Evolutionary conservation across 2,888 invertebrate genomes (phyloP).

Genomic region (Zhuqinia jingwanae): DNA sequence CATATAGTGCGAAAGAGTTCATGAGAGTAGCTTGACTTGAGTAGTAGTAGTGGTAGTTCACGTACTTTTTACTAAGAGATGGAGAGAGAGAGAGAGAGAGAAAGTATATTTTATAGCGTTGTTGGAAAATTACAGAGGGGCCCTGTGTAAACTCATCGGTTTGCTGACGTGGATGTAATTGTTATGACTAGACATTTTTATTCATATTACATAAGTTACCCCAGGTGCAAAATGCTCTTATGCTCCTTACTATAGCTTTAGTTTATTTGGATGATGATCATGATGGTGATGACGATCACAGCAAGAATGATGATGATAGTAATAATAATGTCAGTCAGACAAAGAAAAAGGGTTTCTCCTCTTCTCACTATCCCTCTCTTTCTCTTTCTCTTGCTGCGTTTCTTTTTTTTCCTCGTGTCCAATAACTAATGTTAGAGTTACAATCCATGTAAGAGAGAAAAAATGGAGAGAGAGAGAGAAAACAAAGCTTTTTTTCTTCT

Average conservation of each 20-base stretch:
- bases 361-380: background rate
- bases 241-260: background rate
- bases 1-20: constrained; percentile 4
- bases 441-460: background rate
- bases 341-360: background rate
- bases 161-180: constrained; percentile 39
- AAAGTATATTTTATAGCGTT: constrained; percentile 14
- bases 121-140: constrained; percentile 11
- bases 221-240: constrained; percentile 21
- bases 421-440: background rate
- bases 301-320: background rate
- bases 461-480: background rate
- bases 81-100: no score
- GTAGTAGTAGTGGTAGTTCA: no score
- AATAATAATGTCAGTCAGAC: constrained; percentile 14
- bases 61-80: background rate
- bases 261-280: background rate
- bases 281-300: background rate
- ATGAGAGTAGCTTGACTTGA: constrained; percentile 22
- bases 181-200: constrained; percentile 37
- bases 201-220: constrained; percentile 39
- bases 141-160: constrained; percentile 31
- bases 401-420: background rate
- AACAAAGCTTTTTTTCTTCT: constrained; percentile 1
- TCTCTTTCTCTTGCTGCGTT: background rate